Conservation (phyloP, 2,113 vertebrate genomes). For the Podarcis cretensis region DNA sequence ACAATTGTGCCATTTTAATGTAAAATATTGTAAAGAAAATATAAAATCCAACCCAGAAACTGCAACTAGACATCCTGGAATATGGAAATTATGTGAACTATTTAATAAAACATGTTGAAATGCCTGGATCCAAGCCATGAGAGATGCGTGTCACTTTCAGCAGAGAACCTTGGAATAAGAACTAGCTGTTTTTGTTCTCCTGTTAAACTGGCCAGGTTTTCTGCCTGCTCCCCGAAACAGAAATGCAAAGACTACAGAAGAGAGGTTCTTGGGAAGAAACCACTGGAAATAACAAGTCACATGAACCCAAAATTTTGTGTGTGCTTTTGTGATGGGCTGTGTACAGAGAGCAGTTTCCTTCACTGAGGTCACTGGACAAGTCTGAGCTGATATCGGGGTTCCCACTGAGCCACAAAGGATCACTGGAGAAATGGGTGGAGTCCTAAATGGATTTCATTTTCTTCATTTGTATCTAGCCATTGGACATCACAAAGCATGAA, state of each 20-base stretch:
- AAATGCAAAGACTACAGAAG: not conserved
- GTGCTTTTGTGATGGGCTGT: not conserved
- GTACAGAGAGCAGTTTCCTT: not conserved
- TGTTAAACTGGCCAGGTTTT: not conserved
- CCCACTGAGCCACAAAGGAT: not conserved
- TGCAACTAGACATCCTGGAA: not conserved
- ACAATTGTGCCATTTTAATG: not conserved
- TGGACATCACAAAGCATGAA: too few species aligned
- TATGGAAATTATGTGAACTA: not conserved
- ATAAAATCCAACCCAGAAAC: not conserved
- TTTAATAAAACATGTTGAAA: not conserved
- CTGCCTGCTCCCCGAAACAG: not conserved
- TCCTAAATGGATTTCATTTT: not conserved
- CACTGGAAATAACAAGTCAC: not conserved
- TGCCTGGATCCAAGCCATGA: not conserved
- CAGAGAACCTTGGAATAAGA: not conserved
- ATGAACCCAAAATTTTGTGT: not conserved
- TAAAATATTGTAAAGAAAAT: not conserved
- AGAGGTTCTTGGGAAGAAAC: not conserved
- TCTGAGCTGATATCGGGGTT: not conserved
- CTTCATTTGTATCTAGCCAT: too few species aligned
- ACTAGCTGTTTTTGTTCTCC: not conserved
- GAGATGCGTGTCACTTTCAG: not conserved
- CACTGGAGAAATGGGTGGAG: not conserved
- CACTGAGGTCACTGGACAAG: not conserved